Percentiles rank a stretch among this genome's conserved stretches.
Evolutionary conservation across 2,888 invertebrate genomes (phyloP).

Genomic region (Epinotia ramella): DNA sequence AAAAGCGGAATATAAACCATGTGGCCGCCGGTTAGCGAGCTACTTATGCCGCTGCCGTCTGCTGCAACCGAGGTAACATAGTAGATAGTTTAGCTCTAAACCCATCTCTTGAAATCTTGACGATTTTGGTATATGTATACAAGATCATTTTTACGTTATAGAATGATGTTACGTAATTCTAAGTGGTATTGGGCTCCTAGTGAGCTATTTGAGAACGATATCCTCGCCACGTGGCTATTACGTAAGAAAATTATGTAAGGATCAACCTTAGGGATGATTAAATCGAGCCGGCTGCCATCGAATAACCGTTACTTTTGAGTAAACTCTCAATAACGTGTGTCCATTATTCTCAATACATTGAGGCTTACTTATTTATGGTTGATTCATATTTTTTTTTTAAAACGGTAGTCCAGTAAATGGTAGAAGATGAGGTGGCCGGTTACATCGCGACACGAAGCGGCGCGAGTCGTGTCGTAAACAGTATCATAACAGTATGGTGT

Average conservation of each 20-base stretch:
- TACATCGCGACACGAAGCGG: conserved; percentile 1
- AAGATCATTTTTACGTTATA: conserved; percentile 42
- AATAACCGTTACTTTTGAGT: conserved; percentile 18
- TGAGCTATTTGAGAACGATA: conserved; percentile 42
- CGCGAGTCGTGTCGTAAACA: conserved; percentile 44
- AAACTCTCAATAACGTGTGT: background rate
- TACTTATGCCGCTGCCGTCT: conserved; percentile 28
- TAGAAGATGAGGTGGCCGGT: conserved; percentile 3
- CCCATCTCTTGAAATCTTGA: conserved; percentile 32
- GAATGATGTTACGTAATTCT: conserved; percentile 45
- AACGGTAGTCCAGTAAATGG: background rate
- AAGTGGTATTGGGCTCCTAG: conserved; percentile 33
- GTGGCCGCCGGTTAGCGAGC: conserved; percentile 41
- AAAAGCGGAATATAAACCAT: conserved; percentile 31
- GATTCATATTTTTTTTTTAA: background rate
- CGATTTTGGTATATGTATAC: conserved; percentile 36
- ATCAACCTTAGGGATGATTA: conserved; percentile 59
- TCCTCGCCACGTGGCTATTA: conserved; percentile 68
- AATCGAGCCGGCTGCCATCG: conserved; percentile 31
- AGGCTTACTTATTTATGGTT: too few relatives aligned
- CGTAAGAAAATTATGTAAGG: conserved; percentile 76
- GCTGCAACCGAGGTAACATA: conserved; percentile 39
- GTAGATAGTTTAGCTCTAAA: conserved; percentile 20
- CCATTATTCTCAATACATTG: background rate
- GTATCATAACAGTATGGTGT: conserved; percentile 23